Percentiles rank a stretch among this genome's conserved stretches.
Evolutionary conservation across 92 coral and sea anemone genomes (phyloP).

Genomic region (Zoanthus solanderi): DNA sequence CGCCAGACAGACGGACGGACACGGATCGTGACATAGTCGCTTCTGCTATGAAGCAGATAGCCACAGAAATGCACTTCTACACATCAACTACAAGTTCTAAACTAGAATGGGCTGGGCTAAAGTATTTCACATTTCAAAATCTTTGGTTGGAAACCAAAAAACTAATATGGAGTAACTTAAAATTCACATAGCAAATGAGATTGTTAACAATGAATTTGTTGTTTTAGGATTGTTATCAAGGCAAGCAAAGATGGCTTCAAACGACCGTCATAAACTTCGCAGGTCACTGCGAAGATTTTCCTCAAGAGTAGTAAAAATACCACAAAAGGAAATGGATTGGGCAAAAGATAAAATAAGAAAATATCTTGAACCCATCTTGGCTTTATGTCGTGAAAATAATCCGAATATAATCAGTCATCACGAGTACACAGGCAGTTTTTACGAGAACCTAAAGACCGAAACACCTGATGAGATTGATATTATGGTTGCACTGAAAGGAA

Average conservation of each 20-base stretch:
- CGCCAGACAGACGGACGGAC: no score
- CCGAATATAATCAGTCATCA: constrained; percentile 11
- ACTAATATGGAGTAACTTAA: no score
- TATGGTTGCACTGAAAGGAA: constrained; percentile 44
- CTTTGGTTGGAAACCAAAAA: no score
- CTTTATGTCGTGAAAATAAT: constrained; percentile 19
- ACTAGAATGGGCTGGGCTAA: no score
- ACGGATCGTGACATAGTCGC: no score
- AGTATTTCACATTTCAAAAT: no score
- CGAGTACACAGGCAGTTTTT: constrained; percentile 47
- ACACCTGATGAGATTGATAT: constrained; percentile 36
- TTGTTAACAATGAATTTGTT: no score
- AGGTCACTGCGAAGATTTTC: constrained; percentile 64
- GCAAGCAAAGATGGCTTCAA: background rate
- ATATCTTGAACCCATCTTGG: constrained; percentile 42
- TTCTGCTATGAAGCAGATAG: no score
- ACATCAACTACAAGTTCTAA: no score
- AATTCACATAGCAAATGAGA: no score
- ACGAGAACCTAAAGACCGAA: constrained; percentile 25
- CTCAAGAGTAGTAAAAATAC: constrained; percentile 49
- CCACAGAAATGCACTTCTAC: no score
- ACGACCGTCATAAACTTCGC: constrained; percentile 31
- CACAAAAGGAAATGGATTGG: constrained; percentile 53
- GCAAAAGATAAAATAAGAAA: constrained; percentile 60
- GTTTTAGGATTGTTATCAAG: no score